These are phyloP conservation scores for Apis mellifera DNA, from an alignment of 1,140 invertebrate genomes.

Conservation along the genomic window Amel_HAv3.1 CM009942.2:11109001-11109500, in stretches of 20 bases:
- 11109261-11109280: constrained; percentile 19
- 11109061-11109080: constrained; percentile 64
- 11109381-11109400: no score
- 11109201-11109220: constrained; percentile 50
- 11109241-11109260: constrained; percentile 17
- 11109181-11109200: constrained; percentile 23
- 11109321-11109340: neutral
- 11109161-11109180: constrained; percentile 69
- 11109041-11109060: constrained; percentile 24
- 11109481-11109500: neutral
- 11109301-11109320: no score
- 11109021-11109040: constrained; percentile 65
- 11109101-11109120: constrained; percentile 49
- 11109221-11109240: constrained; percentile 20
- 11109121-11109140: constrained; percentile 27
- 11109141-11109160: constrained; percentile 66
- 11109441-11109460: no score
- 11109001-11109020: constrained; percentile 65
- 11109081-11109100: constrained; percentile 60
- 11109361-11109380: neutral
- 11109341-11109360: neutral
- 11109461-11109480: neutral
- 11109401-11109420: no score
- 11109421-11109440: no score
- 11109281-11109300: neutral